Conservation (phyloP, 2,888 invertebrate genomes). For the Rhingia campestris region DNA sequence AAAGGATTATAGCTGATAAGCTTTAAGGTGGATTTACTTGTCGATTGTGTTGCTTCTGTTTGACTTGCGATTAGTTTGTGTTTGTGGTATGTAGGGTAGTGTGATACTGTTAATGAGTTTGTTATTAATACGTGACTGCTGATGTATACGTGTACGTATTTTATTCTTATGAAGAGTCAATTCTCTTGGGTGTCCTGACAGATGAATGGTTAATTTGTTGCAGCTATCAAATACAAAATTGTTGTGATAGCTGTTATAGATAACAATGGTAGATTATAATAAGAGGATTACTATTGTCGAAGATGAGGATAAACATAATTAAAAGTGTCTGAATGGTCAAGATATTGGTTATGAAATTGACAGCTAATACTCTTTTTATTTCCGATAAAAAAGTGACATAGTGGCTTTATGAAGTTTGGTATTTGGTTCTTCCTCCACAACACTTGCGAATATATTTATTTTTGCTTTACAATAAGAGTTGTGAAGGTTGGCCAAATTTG, state of each 20-base stretch:
- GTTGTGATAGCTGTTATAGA: not conserved
- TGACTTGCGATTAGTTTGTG: constrained; percentile 38
- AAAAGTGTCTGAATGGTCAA: not conserved
- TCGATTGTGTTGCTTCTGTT: constrained; percentile 41
- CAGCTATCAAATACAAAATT: constrained; percentile 8
- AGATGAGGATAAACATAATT: too few species aligned
- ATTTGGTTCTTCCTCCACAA: too few species aligned
- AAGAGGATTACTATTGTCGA: constrained; percentile 3
- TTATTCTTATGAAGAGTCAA: constrained; percentile 3
- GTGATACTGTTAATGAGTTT: constrained; percentile 37
- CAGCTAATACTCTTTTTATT: too few species aligned
- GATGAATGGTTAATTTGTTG: constrained; percentile 4
- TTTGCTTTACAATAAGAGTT: too few species aligned
- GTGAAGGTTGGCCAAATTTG: too few species aligned
- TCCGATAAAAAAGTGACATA: too few species aligned
- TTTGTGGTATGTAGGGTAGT: not conserved
- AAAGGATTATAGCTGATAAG: constrained; percentile 47
- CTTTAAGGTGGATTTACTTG: constrained; percentile 54
- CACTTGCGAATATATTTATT: too few species aligned
- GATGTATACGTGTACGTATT: constrained; percentile 5
- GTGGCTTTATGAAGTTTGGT: too few species aligned
- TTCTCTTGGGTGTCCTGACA: not conserved
- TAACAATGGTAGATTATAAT: not conserved
- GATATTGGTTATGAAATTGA: too few species aligned
- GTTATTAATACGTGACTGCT: constrained; percentile 12